Evolutionary conservation across 64 coral and sea anemone species (phyloP).

Genomic region (Montipora efflorescens): DNA sequence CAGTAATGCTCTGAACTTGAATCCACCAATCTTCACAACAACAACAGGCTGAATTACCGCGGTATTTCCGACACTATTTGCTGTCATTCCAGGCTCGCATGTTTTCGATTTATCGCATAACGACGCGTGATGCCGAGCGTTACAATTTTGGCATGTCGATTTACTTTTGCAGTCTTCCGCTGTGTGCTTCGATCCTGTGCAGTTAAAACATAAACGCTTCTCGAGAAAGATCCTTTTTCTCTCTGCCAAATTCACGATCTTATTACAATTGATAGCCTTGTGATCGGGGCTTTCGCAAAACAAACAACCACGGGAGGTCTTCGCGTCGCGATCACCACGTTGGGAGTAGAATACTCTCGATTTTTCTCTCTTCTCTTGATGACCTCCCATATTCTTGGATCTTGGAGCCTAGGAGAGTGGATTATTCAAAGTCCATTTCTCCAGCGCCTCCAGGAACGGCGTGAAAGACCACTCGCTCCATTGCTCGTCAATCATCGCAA

Average conservation of each 20-base stretch:
- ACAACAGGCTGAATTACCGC: too few relatives aligned
- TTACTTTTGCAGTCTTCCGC: neutral
- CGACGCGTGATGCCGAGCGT: slow-evolving; percentile 23
- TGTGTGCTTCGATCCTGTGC: too few relatives aligned
- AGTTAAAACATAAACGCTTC: neutral
- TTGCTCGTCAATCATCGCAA: too few relatives aligned
- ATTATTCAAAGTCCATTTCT: slow-evolving; percentile 58
- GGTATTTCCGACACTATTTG: too few relatives aligned
- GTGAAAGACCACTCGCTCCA: too few relatives aligned
- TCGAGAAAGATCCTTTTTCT: neutral
- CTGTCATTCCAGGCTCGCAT: too few relatives aligned
- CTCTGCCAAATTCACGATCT: neutral
- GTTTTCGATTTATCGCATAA: too few relatives aligned
- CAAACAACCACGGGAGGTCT: neutral
- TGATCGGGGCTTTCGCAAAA: neutral
- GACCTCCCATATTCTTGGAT: neutral
- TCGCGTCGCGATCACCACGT: too few relatives aligned
- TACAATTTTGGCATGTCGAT: slow-evolving; percentile 14
- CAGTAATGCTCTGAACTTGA: too few relatives aligned
- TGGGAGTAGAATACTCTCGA: neutral
- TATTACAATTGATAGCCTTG: neutral
- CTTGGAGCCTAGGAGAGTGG: neutral
- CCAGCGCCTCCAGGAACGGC: too few relatives aligned
- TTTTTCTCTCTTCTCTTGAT: neutral
- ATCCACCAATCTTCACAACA: too few relatives aligned